phyloP scores from a whole-genome alignment of 2,113 vertebrate genomes.

The Ictidomys tridecemlineatus region DNA sequence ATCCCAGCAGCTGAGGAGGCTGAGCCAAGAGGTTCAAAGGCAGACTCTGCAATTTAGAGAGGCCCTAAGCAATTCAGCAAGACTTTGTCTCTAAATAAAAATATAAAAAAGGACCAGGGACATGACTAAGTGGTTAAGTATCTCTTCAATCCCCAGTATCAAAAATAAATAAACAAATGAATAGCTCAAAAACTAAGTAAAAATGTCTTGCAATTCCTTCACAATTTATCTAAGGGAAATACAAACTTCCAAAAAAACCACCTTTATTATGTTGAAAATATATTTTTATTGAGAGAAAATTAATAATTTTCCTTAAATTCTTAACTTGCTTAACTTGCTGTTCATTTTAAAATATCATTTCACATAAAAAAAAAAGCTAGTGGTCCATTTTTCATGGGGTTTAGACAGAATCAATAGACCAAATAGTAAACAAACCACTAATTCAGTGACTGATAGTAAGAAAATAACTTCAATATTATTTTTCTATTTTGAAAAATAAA shows the following conservation, averaged over 20 bases:
- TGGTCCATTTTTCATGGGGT: not conserved
- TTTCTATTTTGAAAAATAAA: conserved; percentile 33
- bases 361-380: not conserved
- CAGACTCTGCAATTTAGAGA: too few relatives aligned
- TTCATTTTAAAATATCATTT: conserved; percentile 23
- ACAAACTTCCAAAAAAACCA: not conserved
- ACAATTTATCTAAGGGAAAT: conserved; percentile 12
- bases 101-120: too few relatives aligned
- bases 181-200: not conserved
- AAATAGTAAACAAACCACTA: not conserved
- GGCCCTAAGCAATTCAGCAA: too few relatives aligned
- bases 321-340: not conserved
- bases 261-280: not conserved
- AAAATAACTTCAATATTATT: not conserved
- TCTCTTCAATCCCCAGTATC: too few relatives aligned
- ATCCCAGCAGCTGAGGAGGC: too few relatives aligned
- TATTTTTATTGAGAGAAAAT: not conserved
- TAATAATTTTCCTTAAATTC: conserved; percentile 10
- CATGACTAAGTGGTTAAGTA: too few relatives aligned
- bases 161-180: too few relatives aligned
- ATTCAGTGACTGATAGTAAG: not conserved
- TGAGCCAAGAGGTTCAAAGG: too few relatives aligned
- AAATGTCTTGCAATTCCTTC: not conserved
- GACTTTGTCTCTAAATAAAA: too few relatives aligned
- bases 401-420: not conserved